Evolutionary conservation across 2,797 vertebrate species (phyloP), one percentile per base, ranked within the genome.

Genomic region (Chelon auratus): DNA sequence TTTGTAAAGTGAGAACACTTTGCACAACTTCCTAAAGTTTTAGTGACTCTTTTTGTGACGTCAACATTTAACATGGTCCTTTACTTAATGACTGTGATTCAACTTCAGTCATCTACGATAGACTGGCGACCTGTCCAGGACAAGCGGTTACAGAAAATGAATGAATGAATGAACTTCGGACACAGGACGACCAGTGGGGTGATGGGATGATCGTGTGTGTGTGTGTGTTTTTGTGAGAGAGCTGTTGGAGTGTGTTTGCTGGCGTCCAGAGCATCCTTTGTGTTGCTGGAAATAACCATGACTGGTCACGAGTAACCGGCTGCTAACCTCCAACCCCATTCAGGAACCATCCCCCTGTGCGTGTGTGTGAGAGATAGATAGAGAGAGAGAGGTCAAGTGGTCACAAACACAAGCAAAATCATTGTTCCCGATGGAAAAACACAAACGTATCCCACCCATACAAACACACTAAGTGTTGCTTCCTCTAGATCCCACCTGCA

Each of bases 221-320:
- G 93, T 91, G 93, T 93, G 91, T 93, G 89, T 73, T 75, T 86
- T 87, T 12, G 12, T 77, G 43, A 3, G 48, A 20, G 50, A 14
- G 91, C 93, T 13, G 88, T 18, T 36, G 40, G 84, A 71, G 20
- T 75, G 84, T 53, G 62, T 91, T 89, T 94, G 87, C 89, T 93
- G 92, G 93, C 88, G 86, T 93, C 72, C 79, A 74, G 72, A 77
- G 72, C 62, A 42, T 75, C 90, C 80, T 93, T 95, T 96, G 93
- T 95, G 92, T 90, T 87, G 83, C 83, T 37, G 90, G 88, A 96
- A 96, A 95, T 95, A 95, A 95, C 93, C 93, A 89, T 74, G 36
- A 90, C 89, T 91, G 92, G 93, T 95, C 94, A 95, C 91, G 87
- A 93, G 94, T 93, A 91, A 88, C 87, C 88, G 79, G 86, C 88